Percentiles rank a stretch among this genome's conserved stretches.
These are phyloP conservation scores for Cancer borealis DNA, from an alignment of 2,888 invertebrate genomes.

Conservation along the genomic window DNA sequence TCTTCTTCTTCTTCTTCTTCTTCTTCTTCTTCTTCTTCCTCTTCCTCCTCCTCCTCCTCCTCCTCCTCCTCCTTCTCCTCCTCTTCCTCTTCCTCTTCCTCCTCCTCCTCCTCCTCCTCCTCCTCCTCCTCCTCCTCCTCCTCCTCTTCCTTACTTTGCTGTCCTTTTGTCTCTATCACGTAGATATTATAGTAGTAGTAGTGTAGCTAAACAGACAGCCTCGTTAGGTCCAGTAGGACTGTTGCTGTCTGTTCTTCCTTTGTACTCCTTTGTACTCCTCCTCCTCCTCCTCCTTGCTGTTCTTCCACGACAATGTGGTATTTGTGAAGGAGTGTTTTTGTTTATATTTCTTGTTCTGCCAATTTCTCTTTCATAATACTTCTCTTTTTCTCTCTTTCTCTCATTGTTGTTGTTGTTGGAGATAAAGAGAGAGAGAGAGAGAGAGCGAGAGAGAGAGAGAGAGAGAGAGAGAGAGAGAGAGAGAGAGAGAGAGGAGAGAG, in stretches of 20 bases:
- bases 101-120: not conserved
- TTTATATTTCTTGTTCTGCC: no score
- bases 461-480: slow-evolving; percentile 28
- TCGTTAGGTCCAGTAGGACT: no score
- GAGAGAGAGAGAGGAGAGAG: not conserved
- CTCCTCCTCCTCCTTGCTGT: not conserved
- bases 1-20: not conserved
- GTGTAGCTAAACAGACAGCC: no score
- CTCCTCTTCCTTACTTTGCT: no score
- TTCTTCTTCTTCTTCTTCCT: no score
- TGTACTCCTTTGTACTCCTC: no score
- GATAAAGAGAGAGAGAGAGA: not conserved
- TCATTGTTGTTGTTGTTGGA: not conserved
- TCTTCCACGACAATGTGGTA: not conserved
- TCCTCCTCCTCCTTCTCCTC: not conserved
- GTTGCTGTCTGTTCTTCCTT: no score
- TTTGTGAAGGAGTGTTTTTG: not conserved
- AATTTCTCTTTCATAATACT: no score
- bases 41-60: no score
- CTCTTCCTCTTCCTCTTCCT: not conserved
- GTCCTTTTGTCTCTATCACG: no score
- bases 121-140: not conserved
- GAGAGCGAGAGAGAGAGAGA: not conserved
- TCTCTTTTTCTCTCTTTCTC: no score
- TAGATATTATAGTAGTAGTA: no score